Conservation (phyloP, 1,140 invertebrate genomes). For the Cyphomyrmex costatus region DNA sequence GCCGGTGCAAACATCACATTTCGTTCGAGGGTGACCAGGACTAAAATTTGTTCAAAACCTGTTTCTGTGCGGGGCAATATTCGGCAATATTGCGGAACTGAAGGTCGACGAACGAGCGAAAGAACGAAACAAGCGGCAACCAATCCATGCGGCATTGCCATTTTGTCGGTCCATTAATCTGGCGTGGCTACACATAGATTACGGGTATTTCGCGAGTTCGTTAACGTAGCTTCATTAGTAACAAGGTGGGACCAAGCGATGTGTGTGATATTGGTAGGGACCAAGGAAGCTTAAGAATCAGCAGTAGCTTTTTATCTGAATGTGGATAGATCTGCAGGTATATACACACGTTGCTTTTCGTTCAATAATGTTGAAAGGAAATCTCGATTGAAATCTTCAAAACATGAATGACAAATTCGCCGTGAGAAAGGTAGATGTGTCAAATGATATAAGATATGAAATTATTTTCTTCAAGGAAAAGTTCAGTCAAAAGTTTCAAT, state of each 20-base stretch:
- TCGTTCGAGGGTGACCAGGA: not conserved
- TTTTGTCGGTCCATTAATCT: conserved; percentile 31
- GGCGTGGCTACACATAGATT: not conserved
- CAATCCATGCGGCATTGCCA: conserved; percentile 32
- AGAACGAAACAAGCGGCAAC: not conserved
- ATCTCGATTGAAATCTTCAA: not conserved
- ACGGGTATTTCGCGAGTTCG: conserved; percentile 4
- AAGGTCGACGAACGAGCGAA: conserved; percentile 9
- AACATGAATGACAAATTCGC: not conserved
- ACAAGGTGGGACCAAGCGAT: conserved; percentile 21
- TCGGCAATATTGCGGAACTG: not conserved
- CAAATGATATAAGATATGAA: not conserved
- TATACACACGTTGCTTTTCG: not conserved
- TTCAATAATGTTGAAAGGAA: not conserved
- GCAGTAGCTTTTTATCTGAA: not conserved
- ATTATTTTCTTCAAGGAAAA: not conserved
- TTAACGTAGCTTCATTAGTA: conserved; percentile 17
- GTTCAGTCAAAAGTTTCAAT: not conserved
- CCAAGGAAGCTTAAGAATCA: conserved; percentile 31
- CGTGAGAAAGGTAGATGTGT: not conserved
- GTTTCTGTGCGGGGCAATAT: not conserved
- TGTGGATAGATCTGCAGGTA: conserved; percentile 33
- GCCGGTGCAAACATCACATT: not conserved
- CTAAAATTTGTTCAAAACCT: not conserved
- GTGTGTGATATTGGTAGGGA: conserved; percentile 34